Conservation (phyloP, 2,113 vertebrate species). For the Cyanoderma ruficeps region DNA sequence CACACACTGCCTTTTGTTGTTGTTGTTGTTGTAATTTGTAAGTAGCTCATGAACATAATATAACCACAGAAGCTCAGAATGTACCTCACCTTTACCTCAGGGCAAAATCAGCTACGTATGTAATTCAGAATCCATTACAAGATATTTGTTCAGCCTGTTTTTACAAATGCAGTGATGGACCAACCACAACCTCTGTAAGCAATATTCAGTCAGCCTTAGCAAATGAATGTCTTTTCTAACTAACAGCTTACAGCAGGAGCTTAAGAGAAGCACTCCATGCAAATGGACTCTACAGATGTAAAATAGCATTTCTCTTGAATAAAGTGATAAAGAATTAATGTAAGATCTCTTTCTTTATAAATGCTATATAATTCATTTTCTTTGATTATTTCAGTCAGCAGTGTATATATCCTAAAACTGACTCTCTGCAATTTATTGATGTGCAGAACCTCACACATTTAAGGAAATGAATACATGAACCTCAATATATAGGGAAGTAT, state of each 20-base stretch:
- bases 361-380: not conserved
- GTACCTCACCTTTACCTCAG: not conserved
- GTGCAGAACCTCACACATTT: not conserved
- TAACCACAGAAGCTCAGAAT: not conserved
- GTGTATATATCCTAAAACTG: not conserved
- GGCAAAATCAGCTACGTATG: not conserved
- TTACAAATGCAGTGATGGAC: not conserved
- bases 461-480: not conserved
- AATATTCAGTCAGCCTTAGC: not conserved
- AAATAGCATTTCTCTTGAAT: not conserved
- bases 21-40: not conserved
- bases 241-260: not conserved
- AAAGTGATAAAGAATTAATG: not conserved
- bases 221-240: not conserved
- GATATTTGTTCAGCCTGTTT: not conserved
- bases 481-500: not conserved
- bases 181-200: not conserved
- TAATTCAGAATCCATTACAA: not conserved
- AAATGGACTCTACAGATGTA: not conserved
- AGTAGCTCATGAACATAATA: not conserved
- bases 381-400: not conserved
- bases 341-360: not conserved
- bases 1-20: fast-evolving
- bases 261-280: not conserved
- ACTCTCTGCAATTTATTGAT: not conserved